A percentile compares a stretch with the other conserved stretches of the same genome.
These are phyloP conservation scores for Apotomis betuletana DNA, from an alignment of 2,888 invertebrate genomes.

Conservation along the genomic window DNA sequence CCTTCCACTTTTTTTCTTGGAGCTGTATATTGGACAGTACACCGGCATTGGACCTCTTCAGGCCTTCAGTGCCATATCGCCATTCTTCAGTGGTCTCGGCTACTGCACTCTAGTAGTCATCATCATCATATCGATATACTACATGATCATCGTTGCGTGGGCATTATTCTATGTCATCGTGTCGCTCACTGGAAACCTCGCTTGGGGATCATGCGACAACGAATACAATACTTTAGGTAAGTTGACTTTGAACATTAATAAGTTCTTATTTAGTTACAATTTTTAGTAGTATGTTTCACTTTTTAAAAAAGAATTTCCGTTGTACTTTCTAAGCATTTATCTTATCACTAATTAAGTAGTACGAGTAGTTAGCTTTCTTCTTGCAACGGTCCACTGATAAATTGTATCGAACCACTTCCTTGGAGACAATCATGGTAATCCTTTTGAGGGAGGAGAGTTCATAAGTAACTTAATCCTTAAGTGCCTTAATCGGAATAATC, in stretches of 20 bases:
- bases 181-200: conserved; percentile 85
- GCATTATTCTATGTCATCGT: conserved; percentile 89
- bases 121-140: conserved; percentile 88
- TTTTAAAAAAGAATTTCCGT: too few species aligned
- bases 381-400: too few species aligned
- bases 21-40: conserved; percentile 91
- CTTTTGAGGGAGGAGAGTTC: too few species aligned
- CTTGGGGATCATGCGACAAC: conserved; percentile 88
- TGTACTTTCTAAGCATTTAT: too few species aligned
- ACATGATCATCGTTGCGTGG: conserved; percentile 92
- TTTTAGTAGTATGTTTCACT: too few species aligned
- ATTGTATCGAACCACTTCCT: too few species aligned
- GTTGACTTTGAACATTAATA: conserved; percentile 51
- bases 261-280: too few species aligned
- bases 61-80: conserved; percentile 85
- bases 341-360: too few species aligned
- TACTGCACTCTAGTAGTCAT: conserved; percentile 88
- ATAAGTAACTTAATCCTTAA: too few species aligned
- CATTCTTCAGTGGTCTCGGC: conserved; percentile 85
- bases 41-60: conserved; percentile 88
- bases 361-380: too few species aligned
- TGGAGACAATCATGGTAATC: too few species aligned
- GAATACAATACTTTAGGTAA: conserved; percentile 84
- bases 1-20: conserved; percentile 91
- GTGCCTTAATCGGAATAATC: too few species aligned